Conservation (phyloP, 2,113 vertebrate species). For the Gyps fulvus region DNA sequence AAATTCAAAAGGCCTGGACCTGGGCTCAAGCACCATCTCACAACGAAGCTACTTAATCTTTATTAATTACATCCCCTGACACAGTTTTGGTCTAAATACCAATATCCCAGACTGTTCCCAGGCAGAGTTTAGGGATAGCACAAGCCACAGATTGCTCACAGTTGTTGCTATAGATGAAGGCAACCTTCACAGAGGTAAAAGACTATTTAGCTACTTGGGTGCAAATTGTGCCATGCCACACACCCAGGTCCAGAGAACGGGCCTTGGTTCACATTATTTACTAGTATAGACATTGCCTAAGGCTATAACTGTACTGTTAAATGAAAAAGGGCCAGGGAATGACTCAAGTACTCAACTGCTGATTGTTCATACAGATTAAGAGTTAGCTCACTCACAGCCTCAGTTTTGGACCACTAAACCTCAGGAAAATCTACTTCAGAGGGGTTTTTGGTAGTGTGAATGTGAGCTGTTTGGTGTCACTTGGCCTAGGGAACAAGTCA, state of each 20-base stretch:
- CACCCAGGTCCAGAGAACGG: not conserved
- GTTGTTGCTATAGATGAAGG: not conserved
- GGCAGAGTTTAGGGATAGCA: not conserved
- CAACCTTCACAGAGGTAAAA: not conserved
- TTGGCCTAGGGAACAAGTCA: not conserved
- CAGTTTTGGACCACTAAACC: not conserved
- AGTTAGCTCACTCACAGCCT: not conserved
- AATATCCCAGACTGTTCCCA: not conserved
- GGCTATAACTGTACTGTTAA: slow-evolving; percentile 28
- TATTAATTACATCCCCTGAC: not conserved
- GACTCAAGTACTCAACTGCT: slow-evolving; percentile 29
- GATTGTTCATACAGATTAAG: slow-evolving; percentile 37
- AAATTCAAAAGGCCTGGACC: not conserved
- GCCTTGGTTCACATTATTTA: slow-evolving; percentile 7
- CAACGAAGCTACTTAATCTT: not conserved
- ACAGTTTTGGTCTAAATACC: not conserved
- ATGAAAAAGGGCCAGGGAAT: slow-evolving; percentile 16
- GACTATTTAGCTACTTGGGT: not conserved
- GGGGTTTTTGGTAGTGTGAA: not conserved
- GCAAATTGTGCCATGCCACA: not conserved
- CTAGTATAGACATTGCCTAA: slow-evolving; percentile 6
- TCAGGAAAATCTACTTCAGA: not conserved
- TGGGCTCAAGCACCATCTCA: not conserved
- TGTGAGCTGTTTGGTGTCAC: not conserved
- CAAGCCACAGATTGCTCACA: not conserved